Conservation (phyloP, 2,888 invertebrate species). For the Mesochorus sp. region DNA sequence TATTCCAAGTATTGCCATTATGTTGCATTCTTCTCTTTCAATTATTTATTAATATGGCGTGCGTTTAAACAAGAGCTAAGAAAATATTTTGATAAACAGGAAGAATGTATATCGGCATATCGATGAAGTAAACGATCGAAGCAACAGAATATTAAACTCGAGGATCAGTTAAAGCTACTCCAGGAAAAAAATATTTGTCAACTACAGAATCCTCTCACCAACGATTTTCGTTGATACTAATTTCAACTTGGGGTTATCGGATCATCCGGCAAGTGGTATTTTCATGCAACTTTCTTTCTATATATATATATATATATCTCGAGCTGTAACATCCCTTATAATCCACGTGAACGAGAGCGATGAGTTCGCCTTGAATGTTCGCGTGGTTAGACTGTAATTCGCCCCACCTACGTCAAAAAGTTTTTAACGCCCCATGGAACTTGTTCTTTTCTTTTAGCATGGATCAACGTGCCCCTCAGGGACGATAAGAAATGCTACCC, state of each 20-base stretch:
- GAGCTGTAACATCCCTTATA: conserved; percentile 7
- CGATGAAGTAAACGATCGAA: conserved; percentile 5
- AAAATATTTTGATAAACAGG: background rate
- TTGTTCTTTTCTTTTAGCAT: conserved; percentile 14
- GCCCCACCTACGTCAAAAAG: conserved; percentile 30
- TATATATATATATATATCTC: background rate
- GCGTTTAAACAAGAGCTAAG: background rate
- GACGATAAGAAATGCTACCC: conserved; percentile 6
- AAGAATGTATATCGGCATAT: conserved; percentile 6
- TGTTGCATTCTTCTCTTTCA: too few species aligned
- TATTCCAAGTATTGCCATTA: background rate
- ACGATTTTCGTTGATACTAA: conserved; percentile 30
- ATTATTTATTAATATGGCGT: background rate
- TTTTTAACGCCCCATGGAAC: conserved; percentile 24
- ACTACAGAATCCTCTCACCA: background rate
- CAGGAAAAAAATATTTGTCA: background rate
- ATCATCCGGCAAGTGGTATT: background rate
- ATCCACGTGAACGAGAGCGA: conserved; percentile 9
- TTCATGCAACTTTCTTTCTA: too few species aligned
- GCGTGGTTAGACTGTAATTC: conserved; percentile 9
- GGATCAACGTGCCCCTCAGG: conserved; percentile 18
- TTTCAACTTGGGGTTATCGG: conserved; percentile 13
- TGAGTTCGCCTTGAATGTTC: conserved; percentile 12
- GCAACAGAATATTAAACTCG: background rate
- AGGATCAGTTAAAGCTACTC: background rate